Base-by-base conservation (phyloP, 2,888 invertebrate genomes). In the Carabus problematicus region DNA sequence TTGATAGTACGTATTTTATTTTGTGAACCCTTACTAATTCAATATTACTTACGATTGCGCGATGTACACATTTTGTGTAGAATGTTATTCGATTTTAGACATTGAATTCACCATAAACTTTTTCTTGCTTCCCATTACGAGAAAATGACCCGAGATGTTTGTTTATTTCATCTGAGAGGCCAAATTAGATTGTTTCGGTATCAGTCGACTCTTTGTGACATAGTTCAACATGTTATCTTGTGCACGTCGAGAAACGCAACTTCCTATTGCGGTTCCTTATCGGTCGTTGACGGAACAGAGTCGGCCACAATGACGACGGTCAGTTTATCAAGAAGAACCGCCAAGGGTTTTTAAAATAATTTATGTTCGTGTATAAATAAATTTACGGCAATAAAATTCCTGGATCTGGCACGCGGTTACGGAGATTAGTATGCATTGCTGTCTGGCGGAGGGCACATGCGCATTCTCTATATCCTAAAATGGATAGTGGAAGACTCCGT, bases 281-380 rank as follows among this genome's bases (percentile, higher is more conserved):
- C 66, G 58, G 58, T 40, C 9, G 49, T 19, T 59, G 66, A 66
- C 66, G 49, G 40, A 64, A 55, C 58, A 52, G 52, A 14, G 64
- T 29, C 16, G 64, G 64, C 45, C 41, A 47, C 59, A 8, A 45
- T 43, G 59, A 16, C 42, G 62, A 47, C 64, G 55, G 43, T 58
- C 66, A 66, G 58, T 66, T 66, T 66, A 66, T 66, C 66, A 66
- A 49, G 56, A 19, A 14, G 45, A 56, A 45, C 66, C 58, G 40
- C 59, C 40, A 56, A 59, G 67, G 52, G 52, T 67, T 67, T 60
- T 67, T 60, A 59, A 67, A 60, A 67, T 67, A 67, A 67, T 67
- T 67, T 67, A 67, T 67, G 67, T 67, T 54, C 41, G 42, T 60
- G 67, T 67, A 67, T 67, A 67, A 67, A 67, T 67, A 67, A 67